Evolutionary conservation across 2,888 invertebrate genomes (phyloP).

Genomic region (Acheta domesticus): DNA sequence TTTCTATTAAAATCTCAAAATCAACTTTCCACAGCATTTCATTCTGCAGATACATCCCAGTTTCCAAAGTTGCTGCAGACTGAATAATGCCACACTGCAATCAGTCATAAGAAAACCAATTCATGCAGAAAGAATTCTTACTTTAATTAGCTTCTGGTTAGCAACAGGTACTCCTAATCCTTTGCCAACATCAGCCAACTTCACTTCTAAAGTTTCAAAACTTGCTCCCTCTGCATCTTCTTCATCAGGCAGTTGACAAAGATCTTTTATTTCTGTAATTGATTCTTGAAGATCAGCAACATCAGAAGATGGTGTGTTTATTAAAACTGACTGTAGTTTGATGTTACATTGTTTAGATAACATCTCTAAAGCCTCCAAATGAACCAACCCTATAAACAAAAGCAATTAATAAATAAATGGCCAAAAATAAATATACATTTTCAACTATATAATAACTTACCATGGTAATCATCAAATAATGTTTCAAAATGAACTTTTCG

Average conservation of each 20-base stretch:
- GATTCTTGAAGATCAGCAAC: conserved; percentile 69
- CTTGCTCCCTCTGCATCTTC: conserved; percentile 61
- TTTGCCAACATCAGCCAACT: conserved; percentile 55
- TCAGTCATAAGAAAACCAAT: too few species aligned
- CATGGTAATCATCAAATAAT: conserved; percentile 84
- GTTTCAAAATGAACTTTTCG: conserved; percentile 68
- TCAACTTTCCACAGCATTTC: too few species aligned
- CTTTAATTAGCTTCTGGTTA: conserved; percentile 60
- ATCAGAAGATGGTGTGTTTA: conserved; percentile 56
- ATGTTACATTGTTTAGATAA: conserved; percentile 76
- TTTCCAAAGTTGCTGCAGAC: too few species aligned
- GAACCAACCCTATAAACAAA: conserved; percentile 63
- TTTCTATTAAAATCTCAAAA: too few species aligned
- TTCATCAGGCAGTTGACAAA: conserved; percentile 69
- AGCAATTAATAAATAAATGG: conserved; percentile 20
- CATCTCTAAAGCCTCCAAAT: conserved; percentile 88
- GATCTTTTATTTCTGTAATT: conserved; percentile 71
- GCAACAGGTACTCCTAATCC: conserved; percentile 62
- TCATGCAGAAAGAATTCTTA: conserved; percentile 42
- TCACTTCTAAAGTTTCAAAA: conserved; percentile 39
- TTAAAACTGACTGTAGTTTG: conserved; percentile 64
- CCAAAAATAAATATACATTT: not conserved
- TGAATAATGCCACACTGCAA: too few species aligned
- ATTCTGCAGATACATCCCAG: too few species aligned
- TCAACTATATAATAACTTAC: conserved; percentile 44